Conservation (phyloP, 1,140 invertebrate genomes). For the Pseudomyrmex pallidus region DNA sequence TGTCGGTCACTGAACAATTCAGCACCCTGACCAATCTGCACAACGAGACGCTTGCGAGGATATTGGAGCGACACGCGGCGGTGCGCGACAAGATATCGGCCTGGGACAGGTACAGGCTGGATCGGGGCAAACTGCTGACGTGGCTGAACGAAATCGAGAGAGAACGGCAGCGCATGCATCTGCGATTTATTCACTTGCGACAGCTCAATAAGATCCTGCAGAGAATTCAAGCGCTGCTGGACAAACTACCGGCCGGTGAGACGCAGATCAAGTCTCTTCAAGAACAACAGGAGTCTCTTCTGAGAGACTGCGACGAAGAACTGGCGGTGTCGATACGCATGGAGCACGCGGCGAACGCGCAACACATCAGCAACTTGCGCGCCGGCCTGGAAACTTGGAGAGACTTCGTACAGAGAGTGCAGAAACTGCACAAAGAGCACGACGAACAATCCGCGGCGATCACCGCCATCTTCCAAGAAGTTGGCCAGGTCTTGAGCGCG, state of each 20-base stretch:
- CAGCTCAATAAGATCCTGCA: constrained; percentile 90
- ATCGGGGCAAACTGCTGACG: constrained; percentile 89
- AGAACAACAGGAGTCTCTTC: constrained; percentile 88
- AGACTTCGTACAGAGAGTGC: constrained; percentile 89
- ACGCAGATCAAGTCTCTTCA: constrained; percentile 88
- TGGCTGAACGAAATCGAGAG: constrained; percentile 94
- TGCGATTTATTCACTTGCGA: constrained; percentile 92
- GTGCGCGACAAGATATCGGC: constrained; percentile 89
- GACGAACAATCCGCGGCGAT: constrained; percentile 86
- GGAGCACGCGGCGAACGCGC: constrained; percentile 91
- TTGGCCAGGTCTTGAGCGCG: constrained; percentile 86
- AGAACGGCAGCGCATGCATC: constrained; percentile 90
- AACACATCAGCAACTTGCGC: constrained; percentile 91
- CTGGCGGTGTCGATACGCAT: constrained; percentile 91
- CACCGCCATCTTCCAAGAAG: constrained; percentile 86
- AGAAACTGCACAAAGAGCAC: constrained; percentile 87
- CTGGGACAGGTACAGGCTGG: constrained; percentile 93
- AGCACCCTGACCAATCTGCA: constrained; percentile 93
- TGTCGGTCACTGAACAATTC: constrained; percentile 90
- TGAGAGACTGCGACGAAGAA: constrained; percentile 91
- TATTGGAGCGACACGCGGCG: constrained; percentile 92
- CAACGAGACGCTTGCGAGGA: constrained; percentile 92
- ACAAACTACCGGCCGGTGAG: constrained; percentile 89
- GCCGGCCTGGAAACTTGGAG: constrained; percentile 93
- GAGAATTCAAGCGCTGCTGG: constrained; percentile 89